These are phyloP conservation scores for Microcebus jonahi DNA, from an alignment of 2,113 vertebrate genomes.

Conservation along the genomic window DNA sequence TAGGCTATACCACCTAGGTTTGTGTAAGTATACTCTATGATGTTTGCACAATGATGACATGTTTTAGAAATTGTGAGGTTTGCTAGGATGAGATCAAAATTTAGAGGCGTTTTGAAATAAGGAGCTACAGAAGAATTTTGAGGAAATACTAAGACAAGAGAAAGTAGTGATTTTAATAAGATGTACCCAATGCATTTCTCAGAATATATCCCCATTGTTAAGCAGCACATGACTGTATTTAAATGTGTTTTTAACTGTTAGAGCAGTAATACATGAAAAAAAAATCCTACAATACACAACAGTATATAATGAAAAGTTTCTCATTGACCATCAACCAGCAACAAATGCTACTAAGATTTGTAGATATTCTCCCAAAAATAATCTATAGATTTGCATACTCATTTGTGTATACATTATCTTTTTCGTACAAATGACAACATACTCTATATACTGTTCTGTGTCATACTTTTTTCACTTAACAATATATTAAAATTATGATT, in stretches of 20 bases:
- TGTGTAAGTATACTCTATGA: no score
- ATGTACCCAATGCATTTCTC: neutral
- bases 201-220: no score
- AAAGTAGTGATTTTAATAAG: constrained; percentile 14
- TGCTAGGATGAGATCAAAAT: neutral
- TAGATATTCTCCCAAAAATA: neutral
- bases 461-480: neutral
- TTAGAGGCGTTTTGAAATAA: constrained; percentile 1
- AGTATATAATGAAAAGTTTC: constrained; percentile 22
- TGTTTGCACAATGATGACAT: no score
- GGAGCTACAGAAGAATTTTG: neutral
- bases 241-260: neutral
- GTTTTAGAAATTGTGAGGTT: constrained; percentile 12
- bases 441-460: neutral
- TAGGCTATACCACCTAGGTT: no score
- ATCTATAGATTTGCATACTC: neutral
- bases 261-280: neutral
- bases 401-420: neutral
- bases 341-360: neutral
- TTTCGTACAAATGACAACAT: neutral
- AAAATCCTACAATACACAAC: neutral
- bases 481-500: constrained; percentile 27
- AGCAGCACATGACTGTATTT: neutral
- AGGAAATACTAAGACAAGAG: constrained; percentile 14
- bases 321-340: neutral